Evolutionary conservation across 1,140 invertebrate genomes (phyloP), one percentile per base, ranked within the genome.

Genomic region (Hesperophylax magnus): DNA sequence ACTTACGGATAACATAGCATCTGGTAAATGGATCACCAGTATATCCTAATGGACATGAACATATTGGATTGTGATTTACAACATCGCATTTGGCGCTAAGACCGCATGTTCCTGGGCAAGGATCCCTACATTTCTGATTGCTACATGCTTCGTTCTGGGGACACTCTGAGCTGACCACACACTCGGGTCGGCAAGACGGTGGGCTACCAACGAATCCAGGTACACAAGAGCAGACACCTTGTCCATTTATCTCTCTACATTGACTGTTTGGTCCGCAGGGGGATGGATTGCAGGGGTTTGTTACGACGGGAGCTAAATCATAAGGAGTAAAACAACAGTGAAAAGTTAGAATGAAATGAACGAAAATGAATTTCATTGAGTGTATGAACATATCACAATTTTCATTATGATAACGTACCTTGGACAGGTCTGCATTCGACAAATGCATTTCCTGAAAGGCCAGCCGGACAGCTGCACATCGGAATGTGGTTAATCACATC

Each of bases 81-180:
- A 96, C 94, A 85, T 92, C 91, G 87, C 96, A 97, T 85, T 93
- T 91, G n/a, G 95, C 93, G 84, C 94, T 94, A 34, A 93, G 86
- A 31, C 95, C 95, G 87, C 95, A 95, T 71, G 91, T 92, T 39
- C 94, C 94, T 39, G 91, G 88, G 85, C 94, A 95, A 58, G 94
- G 93, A 88, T 95, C 92, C 85, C 90, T 90, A 86, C 94, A 94
- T 88, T 93, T 93, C 77, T 93, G 92, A 82, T 91, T 92, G 31
- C 93, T 90, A 82, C 94, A 95, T n/a, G 93, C 92, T 87, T 92
- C 92, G 85, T 92, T 91, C 63, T 87, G 87, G 4, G 93, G 89
- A 87, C 95, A 96, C 85, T 95, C 94, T 0, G 92, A 91, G 84
- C 94, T 95, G 6, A 93, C 89, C 24, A 93, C 89, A 85, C 94